Conservation (phyloP, 2,797 vertebrate genomes). For the Squalus acanthias region DNA sequence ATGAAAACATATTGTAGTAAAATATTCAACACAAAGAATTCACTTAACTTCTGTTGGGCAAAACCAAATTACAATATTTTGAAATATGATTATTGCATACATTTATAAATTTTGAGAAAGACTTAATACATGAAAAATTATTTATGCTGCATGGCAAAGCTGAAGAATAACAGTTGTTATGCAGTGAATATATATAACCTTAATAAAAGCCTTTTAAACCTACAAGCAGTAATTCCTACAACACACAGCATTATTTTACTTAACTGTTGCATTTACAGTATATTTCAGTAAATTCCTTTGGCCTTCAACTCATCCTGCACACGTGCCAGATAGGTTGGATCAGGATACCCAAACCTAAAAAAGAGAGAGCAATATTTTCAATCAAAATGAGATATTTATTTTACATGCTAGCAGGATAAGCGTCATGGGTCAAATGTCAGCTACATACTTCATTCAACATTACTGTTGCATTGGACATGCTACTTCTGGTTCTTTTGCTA, state of each 20-base stretch:
- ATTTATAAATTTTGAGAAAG: neutral
- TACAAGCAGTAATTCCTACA: neutral
- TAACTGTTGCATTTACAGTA: neutral
- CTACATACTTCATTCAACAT: no score
- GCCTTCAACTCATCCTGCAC: conserved; percentile 40
- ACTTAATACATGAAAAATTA: neutral
- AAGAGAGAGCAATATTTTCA: neutral
- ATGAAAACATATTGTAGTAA: neutral
- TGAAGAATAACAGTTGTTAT: neutral
- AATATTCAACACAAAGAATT: neutral
- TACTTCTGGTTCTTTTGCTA: neutral
- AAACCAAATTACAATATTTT: neutral
- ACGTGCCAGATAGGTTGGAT: conserved; percentile 39
- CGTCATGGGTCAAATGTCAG: neutral
- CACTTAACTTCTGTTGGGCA: neutral
- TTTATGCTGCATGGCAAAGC: neutral
- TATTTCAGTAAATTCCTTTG: conserved; percentile 39
- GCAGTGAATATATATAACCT: neutral
- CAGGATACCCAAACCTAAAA: conserved; percentile 40
- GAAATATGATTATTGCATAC: neutral
- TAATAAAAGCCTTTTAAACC: neutral
- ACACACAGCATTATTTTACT: neutral
- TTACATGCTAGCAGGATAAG: neutral
- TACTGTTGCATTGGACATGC: no score
- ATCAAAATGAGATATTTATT: neutral